Evolutionary conservation across 2,113 vertebrate species (phyloP).

Genomic region (Callocephalon fimbriatum): DNA sequence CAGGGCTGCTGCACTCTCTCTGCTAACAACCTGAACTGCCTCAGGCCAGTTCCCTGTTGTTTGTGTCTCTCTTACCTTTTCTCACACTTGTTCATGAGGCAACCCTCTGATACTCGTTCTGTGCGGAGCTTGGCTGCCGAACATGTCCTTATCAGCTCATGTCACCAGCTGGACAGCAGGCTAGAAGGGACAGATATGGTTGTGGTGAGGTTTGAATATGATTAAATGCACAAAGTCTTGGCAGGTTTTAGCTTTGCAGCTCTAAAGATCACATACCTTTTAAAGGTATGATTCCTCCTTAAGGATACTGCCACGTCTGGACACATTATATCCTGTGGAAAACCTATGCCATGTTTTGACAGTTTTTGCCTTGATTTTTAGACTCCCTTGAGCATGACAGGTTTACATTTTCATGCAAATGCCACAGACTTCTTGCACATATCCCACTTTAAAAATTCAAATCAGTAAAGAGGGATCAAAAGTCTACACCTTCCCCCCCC

Average conservation of each 20-base stretch:
- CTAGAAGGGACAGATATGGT: not conserved
- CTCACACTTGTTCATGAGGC: constrained; percentile 56
- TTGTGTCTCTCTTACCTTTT: constrained; percentile 66
- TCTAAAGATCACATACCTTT: not conserved
- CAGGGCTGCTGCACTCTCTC: constrained; percentile 6
- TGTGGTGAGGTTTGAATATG: not conserved
- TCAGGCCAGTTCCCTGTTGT: constrained; percentile 61
- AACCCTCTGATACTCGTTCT: constrained; percentile 25
- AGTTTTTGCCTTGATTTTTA: not conserved
- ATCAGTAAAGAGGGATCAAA: not conserved
- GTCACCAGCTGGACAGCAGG: constrained; percentile 14
- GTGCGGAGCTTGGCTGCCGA: constrained; percentile 3
- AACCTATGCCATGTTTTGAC: not conserved
- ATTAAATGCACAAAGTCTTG: not conserved
- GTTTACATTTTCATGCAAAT: not conserved
- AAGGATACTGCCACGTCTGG: not conserved
- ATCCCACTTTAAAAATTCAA: not conserved
- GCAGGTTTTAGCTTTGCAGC: not conserved
- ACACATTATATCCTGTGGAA: not conserved
- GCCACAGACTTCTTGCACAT: not conserved
- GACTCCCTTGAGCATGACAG: not conserved
- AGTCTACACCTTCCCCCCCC: not conserved
- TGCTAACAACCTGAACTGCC: constrained; percentile 70
- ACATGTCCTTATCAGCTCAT: not conserved
- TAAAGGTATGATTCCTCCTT: not conserved